These are phyloP conservation scores for Orchesellides sinensis DNA, from an alignment of 2,888 invertebrate genomes.

Conservation along the genomic window DNA sequence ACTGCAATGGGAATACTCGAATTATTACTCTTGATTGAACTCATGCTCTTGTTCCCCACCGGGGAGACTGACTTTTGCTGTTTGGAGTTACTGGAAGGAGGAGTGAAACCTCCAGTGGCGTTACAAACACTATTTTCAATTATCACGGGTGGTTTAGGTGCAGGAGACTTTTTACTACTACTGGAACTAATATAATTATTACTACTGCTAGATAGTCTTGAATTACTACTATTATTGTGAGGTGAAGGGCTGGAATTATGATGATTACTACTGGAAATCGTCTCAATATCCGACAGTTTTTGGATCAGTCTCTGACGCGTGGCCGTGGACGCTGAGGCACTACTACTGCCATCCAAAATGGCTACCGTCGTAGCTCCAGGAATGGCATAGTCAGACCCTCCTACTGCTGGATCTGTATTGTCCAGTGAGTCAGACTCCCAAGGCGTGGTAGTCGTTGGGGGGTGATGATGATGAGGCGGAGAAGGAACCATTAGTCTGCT, in stretches of 20 bases:
- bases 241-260: conserved; percentile 14
- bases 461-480: conserved; percentile 22
- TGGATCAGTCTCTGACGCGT: conserved; percentile 66
- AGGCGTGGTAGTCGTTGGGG: conserved; percentile 25
- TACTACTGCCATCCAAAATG: conserved; percentile 1
- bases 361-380: conserved; percentile 45
- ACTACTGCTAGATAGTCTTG: conserved; percentile 58
- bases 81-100: conserved; percentile 56
- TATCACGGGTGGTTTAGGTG: conserved; percentile 60
- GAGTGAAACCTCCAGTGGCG: conserved; percentile 35
- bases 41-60: conserved; percentile 59
- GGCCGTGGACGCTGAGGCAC: conserved; percentile 41
- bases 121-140: conserved; percentile 27
- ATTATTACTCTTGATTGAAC: conserved; percentile 70
- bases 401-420: conserved; percentile 39
- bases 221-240: conserved; percentile 39
- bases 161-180: conserved; percentile 55
- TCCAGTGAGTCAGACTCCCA: conserved; percentile 64
- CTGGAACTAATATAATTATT: conserved; percentile 37
- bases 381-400: conserved; percentile 62
- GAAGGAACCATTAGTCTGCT: conserved; percentile 5
- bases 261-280: conserved; percentile 42
- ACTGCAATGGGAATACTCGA: conserved; percentile 72
- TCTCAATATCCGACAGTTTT: conserved; percentile 65
- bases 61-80: conserved; percentile 64